A percentile compares a stretch with the other conserved stretches of the same genome.
phyloP scores from a whole-genome alignment of 2,888 invertebrate genomes.

The Antheraea yamamai region DNA sequence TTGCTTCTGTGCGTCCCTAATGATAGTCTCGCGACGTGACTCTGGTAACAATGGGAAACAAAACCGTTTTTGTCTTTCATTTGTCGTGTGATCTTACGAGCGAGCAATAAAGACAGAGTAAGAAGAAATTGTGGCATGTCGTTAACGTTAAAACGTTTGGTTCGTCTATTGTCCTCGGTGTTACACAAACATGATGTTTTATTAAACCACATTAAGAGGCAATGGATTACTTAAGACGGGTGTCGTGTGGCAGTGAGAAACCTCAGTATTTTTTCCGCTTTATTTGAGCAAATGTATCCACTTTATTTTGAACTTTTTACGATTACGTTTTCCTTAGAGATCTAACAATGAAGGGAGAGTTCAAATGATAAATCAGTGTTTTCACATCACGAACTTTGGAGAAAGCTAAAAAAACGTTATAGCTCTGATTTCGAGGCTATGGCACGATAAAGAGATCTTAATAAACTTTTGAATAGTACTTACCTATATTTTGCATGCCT shows the following conservation, averaged over 20 bases:
- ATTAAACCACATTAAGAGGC: conserved; percentile 68
- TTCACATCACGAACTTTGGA: conserved; percentile 46
- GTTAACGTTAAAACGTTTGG: conserved; percentile 50
- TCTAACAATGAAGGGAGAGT: neutral
- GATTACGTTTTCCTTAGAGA: neutral
- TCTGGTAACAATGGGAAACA: conserved; percentile 64
- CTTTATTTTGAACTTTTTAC: neutral
- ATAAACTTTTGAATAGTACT: conserved; percentile 50
- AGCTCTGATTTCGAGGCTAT: conserved; percentile 28
- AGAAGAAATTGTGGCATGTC: conserved; percentile 60
- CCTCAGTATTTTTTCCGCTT: conserved; percentile 18
- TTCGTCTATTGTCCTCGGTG: conserved; percentile 64
- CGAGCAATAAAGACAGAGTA: conserved; percentile 71
- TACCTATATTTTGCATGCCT: conserved; percentile 50
- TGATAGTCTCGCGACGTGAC: conserved; percentile 41
- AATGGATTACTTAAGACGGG: conserved; percentile 67
- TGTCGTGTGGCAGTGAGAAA: conserved; percentile 54
- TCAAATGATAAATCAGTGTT: conserved; percentile 46
- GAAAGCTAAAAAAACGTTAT: conserved; percentile 40
- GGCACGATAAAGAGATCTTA: conserved; percentile 50
- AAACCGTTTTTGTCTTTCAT: conserved; percentile 61
- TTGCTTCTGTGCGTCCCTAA: conserved; percentile 39
- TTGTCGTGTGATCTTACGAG: conserved; percentile 56
- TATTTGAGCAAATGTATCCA: neutral
- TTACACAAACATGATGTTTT: conserved; percentile 74